Conservation (phyloP, 2,113 vertebrate genomes). For the Acrocephalus arundinaceus region DNA sequence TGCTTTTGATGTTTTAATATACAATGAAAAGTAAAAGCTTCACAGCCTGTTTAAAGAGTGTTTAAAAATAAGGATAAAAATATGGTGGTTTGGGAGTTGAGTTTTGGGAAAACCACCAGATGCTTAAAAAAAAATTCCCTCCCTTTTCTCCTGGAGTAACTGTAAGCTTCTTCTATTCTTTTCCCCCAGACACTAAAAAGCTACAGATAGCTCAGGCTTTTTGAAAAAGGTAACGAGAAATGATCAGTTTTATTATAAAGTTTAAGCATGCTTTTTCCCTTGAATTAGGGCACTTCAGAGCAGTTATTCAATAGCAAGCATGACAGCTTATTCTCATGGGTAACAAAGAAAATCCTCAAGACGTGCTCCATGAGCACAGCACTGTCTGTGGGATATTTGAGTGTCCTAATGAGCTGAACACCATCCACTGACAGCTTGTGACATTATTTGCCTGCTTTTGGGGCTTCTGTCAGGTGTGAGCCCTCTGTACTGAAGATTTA, state of each 20-base stretch:
- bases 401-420: neutral
- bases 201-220: neutral
- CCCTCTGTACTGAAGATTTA: neutral
- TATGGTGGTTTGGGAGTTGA: neutral
- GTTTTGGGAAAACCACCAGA: neutral
- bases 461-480: neutral
- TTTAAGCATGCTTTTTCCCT: neutral
- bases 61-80: neutral
- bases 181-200: neutral
- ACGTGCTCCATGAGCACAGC: accelerated
- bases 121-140: neutral
- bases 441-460: neutral
- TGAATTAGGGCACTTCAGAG: neutral
- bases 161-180: neutral
- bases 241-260: neutral
- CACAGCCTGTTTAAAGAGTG: neutral
- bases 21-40: neutral
- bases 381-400: neutral
- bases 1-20: neutral
- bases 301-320: neutral
- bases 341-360: neutral
- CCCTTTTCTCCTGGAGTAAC: neutral
- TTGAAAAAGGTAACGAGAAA: neutral
- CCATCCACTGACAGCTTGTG: neutral
- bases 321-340: neutral